A percentile compares a stretch with the other conserved stretches of the same genome.
phyloP scores from a whole-genome alignment of 1,140 invertebrate genomes.

The Varroa destructor region DNA sequence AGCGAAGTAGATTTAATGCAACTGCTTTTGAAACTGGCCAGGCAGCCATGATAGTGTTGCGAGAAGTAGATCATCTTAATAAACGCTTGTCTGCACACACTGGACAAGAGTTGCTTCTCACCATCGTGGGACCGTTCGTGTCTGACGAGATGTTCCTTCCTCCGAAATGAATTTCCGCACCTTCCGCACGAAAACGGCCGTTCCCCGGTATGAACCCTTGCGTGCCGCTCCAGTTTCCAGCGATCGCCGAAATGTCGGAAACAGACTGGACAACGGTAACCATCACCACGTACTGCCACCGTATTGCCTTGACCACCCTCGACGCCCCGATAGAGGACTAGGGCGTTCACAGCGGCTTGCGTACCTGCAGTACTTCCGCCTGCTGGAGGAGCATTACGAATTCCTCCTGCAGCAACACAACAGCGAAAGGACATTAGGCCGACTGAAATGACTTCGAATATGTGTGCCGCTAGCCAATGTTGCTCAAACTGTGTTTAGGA shows the following conservation, averaged over 20 bases:
- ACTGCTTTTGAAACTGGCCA: no score
- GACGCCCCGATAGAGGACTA: no score
- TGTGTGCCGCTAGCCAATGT: no score
- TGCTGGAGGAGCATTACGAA: slow-evolving; percentile 41
- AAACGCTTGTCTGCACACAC: slow-evolving; percentile 42
- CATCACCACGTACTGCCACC: no score
- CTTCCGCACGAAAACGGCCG: slow-evolving; percentile 40
- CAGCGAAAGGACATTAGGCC: slow-evolving; percentile 35
- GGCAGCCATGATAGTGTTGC: slow-evolving; percentile 44
- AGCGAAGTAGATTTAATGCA: no score
- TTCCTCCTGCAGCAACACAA: slow-evolving; percentile 43
- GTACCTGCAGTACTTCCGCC: slow-evolving; percentile 24
- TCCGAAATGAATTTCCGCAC: slow-evolving; percentile 41
- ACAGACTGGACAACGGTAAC: no score
- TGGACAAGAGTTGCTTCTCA: slow-evolving; percentile 39
- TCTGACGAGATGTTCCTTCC: slow-evolving; percentile 41
- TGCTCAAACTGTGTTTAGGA: no score
- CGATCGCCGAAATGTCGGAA: no score
- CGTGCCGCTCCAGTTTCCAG: no score
- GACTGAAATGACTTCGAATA: no score
- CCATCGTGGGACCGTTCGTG: slow-evolving; percentile 41
- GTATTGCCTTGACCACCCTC: no score
- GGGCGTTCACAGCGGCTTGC: no score
- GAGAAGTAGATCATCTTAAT: slow-evolving; percentile 59
- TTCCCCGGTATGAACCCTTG: slow-evolving; percentile 37